These are phyloP conservation scores for Luidia sarsii DNA, from an alignment of 53 echinoderm and acorn worm species.

Conservation along the genomic window DNA sequence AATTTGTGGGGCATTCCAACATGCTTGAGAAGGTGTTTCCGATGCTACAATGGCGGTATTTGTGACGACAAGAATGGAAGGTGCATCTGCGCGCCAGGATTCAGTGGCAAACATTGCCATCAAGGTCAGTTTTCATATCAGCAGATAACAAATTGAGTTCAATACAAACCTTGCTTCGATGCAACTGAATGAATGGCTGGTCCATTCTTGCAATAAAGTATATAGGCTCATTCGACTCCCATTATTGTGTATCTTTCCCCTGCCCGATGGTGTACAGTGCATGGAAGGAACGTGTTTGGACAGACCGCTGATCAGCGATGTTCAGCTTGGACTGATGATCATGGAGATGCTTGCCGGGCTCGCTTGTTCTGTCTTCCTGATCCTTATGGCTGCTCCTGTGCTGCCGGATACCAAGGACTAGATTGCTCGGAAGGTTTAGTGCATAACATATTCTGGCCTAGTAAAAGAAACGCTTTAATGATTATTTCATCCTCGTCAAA, in stretches of 20 bases:
- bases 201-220: too few relatives aligned
- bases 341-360: conserved; percentile 34
- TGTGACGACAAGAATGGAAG: conserved; percentile 58
- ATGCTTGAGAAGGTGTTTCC: conserved; percentile 42
- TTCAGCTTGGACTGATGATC: background rate
- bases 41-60: conserved; percentile 73
- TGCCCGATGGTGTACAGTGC: conserved; percentile 21
- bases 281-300: conserved; percentile 22
- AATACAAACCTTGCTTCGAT: too few relatives aligned
- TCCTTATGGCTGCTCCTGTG: conserved; percentile 70
- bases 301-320: conserved; percentile 10
- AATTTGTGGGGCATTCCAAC: conserved; percentile 15
- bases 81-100: conserved; percentile 59
- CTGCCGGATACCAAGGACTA: conserved; percentile 54
- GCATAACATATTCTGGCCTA: too few relatives aligned
- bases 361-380: conserved; percentile 67
- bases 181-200: too few relatives aligned
- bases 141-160: too few relatives aligned
- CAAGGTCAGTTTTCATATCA: background rate
- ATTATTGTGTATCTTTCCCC: background rate
- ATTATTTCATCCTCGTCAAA: too few relatives aligned
- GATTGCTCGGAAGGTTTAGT: conserved; percentile 63
- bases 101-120: conserved; percentile 53
- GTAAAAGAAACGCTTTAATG: too few relatives aligned
- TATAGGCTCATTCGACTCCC: too few relatives aligned